Evolutionary conservation across 2,888 invertebrate species (phyloP).

Genomic region (Cephalotes varians): DNA sequence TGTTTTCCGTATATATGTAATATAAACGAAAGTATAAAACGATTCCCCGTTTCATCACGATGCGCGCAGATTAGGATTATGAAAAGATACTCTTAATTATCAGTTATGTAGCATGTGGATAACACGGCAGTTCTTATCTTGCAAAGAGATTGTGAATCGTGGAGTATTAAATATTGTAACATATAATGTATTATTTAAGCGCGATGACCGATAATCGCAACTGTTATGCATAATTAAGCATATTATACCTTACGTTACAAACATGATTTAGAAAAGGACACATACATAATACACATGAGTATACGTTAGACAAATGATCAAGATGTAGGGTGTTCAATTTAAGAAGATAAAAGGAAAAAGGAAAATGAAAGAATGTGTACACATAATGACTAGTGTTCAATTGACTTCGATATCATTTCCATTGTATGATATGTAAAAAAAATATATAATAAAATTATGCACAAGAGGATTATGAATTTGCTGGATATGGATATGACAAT

Average conservation of each 20-base stretch:
- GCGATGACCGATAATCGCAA: conserved; percentile 78
- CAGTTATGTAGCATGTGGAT: conserved; percentile 53
- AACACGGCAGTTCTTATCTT: conserved; percentile 74
- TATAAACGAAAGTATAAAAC: conserved; percentile 59
- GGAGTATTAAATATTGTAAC: conserved; percentile 84
- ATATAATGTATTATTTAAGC: conserved; percentile 83
- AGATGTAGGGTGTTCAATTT: conserved; percentile 57
- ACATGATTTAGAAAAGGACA: conserved; percentile 60
- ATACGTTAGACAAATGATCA: conserved; percentile 56
- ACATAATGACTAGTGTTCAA: conserved; percentile 80
- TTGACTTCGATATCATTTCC: conserved; percentile 84
- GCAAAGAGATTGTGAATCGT: conserved; percentile 76
- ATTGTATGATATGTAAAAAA: conserved; percentile 85
- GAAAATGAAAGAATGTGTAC: conserved; percentile 63
- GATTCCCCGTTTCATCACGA: conserved; percentile 65
- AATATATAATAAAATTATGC: conserved; percentile 78
- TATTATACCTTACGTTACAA: conserved; percentile 63
- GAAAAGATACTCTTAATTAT: conserved; percentile 52
- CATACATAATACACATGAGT: not conserved
- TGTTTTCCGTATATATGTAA: conserved; percentile 67
- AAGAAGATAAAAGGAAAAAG: conserved; percentile 60
- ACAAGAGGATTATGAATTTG: conserved; percentile 64
- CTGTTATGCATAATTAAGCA: conserved; percentile 60
- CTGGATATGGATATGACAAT: not conserved
- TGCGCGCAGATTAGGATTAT: conserved; percentile 25